phyloP scores from a whole-genome alignment of 1,140 invertebrate species.

The Drosophila obscura region DNA sequence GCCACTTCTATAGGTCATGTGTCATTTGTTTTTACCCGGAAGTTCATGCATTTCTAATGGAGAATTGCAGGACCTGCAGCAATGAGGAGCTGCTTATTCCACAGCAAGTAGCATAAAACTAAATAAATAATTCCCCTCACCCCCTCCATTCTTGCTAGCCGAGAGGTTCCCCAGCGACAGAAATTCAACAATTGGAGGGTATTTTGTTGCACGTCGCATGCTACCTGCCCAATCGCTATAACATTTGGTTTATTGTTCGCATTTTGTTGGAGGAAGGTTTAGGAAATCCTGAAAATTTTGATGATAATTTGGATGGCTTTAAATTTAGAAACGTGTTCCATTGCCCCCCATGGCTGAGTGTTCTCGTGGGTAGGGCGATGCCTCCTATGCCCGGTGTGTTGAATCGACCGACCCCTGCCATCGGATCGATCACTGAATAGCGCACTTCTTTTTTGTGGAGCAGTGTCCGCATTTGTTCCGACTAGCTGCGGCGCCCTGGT shows the following conservation, averaged over 20 bases:
- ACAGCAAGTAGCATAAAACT: too few species aligned
- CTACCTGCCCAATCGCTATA: constrained; percentile 51
- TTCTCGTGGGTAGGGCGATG: neutral
- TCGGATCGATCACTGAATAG: constrained; percentile 35
- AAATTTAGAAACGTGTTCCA: constrained; percentile 9
- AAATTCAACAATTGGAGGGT: neutral
- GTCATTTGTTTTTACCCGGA: too few species aligned
- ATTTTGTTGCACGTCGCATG: neutral
- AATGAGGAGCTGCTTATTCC: too few species aligned
- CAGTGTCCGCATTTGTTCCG: constrained; percentile 32
- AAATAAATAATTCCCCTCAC: too few species aligned
- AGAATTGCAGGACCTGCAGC: too few species aligned
- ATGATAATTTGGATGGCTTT: constrained; percentile 23
- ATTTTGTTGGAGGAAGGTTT: neutral
- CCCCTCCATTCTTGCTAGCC: too few species aligned
- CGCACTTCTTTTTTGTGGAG: constrained; percentile 36
- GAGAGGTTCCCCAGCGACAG: neutral
- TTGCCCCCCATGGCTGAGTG: constrained; percentile 1
- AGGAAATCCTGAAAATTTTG: constrained; percentile 25
- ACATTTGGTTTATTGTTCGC: constrained; percentile 26
- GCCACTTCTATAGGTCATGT: too few species aligned
- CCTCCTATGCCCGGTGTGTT: constrained; percentile 23
- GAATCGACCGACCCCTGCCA: neutral
- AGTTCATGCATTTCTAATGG: too few species aligned
- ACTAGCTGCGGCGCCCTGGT: neutral